Evolutionary conservation across 2,888 invertebrate genomes (phyloP).

Genomic region (Orchesella flavescens): DNA sequence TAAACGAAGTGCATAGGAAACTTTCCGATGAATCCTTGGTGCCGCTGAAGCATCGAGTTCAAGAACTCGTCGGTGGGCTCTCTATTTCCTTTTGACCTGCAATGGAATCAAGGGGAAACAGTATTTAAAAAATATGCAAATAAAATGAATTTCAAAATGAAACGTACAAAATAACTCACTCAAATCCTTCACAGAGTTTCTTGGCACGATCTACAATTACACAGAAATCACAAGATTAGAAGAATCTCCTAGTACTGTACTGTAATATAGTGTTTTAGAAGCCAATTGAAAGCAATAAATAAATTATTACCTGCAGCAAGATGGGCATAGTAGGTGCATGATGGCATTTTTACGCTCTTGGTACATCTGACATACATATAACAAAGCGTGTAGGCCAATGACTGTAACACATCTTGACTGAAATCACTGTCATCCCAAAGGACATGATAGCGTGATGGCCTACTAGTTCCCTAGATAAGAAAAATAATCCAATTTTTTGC

Average conservation of each 20-base stretch:
- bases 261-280: no score
- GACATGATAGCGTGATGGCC: slow-evolving; percentile 79
- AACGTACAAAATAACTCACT: slow-evolving; percentile 24
- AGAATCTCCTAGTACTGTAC: no score
- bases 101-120: slow-evolving; percentile 20
- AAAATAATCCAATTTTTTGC: neutral
- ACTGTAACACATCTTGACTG: slow-evolving; percentile 84
- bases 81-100: neutral
- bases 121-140: no score
- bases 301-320: slow-evolving; percentile 52
- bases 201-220: slow-evolving; percentile 56
- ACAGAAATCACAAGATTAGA: neutral
- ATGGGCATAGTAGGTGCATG: slow-evolving; percentile 68
- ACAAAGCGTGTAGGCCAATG: slow-evolving; percentile 87
- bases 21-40: neutral
- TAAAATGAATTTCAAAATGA: no score
- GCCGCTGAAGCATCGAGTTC: slow-evolving; percentile 30
- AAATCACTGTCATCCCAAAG: slow-evolving; percentile 86
- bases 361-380: slow-evolving; percentile 90
- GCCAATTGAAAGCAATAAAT: neutral
- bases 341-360: slow-evolving; percentile 75
- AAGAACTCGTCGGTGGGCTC: slow-evolving; percentile 24
- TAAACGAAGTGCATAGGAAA: slow-evolving; percentile 62
- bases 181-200: slow-evolving; percentile 57
- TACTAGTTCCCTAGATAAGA: slow-evolving; percentile 28